Evolutionary conservation across 2,113 vertebrate genomes (phyloP).

Genomic region (Epinephelus cyanopodus): DNA sequence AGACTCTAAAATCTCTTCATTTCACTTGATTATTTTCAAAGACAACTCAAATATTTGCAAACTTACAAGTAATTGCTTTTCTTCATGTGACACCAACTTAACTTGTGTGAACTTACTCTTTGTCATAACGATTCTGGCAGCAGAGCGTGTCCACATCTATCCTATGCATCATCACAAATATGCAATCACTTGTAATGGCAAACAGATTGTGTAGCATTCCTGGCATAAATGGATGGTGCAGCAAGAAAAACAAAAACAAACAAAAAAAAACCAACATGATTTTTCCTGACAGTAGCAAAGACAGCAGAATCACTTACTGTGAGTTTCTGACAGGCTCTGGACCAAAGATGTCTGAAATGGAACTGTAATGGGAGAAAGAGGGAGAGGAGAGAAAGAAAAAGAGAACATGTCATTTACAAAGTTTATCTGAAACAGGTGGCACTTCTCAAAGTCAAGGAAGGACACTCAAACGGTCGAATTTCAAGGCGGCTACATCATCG

Average conservation of each 20-base stretch:
- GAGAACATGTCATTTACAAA: slow-evolving; percentile 1
- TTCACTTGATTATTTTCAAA: neutral
- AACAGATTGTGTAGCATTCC: neutral
- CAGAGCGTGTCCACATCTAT: neutral
- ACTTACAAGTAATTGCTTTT: neutral
- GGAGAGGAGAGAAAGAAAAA: neutral
- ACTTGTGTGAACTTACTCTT: neutral
- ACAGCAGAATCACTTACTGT: slow-evolving; percentile 67
- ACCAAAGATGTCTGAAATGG: slow-evolving; percentile 78
- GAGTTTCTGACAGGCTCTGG: slow-evolving; percentile 54
- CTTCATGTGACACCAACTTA: neutral
- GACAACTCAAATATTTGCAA: neutral
- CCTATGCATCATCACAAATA: neutral
- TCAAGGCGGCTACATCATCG: too few relatives aligned
- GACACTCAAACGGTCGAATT: too few relatives aligned
- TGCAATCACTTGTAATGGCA: neutral
- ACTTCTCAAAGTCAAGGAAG: too few relatives aligned
- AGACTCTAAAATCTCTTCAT: neutral
- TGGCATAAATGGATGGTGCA: neutral
- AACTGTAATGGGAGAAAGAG: slow-evolving; percentile 58
- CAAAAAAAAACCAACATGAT: neutral
- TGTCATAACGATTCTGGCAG: neutral
- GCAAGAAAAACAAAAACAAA: neutral
- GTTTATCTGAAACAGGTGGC: neutral
- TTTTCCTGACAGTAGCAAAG: slow-evolving; percentile 19